phyloP scores from a whole-genome alignment of 2,888 invertebrate genomes.

The Drosophila mercatorum region DNA sequence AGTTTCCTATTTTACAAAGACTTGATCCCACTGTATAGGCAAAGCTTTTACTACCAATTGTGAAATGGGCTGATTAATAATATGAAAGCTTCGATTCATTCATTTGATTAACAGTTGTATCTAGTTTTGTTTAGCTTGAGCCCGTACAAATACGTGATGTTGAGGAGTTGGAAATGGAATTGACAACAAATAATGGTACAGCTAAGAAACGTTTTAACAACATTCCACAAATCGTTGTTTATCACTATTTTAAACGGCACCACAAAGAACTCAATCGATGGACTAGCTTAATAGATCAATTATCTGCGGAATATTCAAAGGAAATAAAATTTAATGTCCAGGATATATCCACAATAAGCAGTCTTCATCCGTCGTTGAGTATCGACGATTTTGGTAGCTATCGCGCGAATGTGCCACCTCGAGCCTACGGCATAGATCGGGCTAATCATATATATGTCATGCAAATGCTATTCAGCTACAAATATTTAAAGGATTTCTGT shows the following conservation, averaged over 20 bases:
- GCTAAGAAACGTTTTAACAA: neutral
- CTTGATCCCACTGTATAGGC: neutral
- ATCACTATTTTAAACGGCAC: constrained; percentile 27
- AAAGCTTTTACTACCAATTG: constrained; percentile 7
- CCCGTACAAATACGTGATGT: neutral
- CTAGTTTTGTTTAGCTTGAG: neutral
- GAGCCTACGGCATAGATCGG: constrained; percentile 42
- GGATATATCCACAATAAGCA: constrained; percentile 34
- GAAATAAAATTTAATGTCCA: constrained; percentile 20
- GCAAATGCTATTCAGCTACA: constrained; percentile 51
- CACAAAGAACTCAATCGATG: constrained; percentile 26
- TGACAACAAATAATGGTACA: neutral
- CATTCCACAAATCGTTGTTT: constrained; percentile 26
- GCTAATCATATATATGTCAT: constrained; percentile 37
- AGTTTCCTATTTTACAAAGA: neutral
- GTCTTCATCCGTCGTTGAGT: constrained; percentile 21
- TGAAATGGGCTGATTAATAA: neutral
- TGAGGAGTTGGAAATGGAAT: neutral
- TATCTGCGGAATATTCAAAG: constrained; percentile 29
- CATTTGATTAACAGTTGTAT: neutral
- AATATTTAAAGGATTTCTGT: constrained; percentile 50
- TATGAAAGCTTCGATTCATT: constrained; percentile 1
- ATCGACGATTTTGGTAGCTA: constrained; percentile 34
- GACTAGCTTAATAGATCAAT: constrained; percentile 21
- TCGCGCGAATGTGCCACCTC: constrained; percentile 41